phyloP scores from a whole-genome alignment of 2,888 invertebrate species.

The Priocnemis perturbator region DNA sequence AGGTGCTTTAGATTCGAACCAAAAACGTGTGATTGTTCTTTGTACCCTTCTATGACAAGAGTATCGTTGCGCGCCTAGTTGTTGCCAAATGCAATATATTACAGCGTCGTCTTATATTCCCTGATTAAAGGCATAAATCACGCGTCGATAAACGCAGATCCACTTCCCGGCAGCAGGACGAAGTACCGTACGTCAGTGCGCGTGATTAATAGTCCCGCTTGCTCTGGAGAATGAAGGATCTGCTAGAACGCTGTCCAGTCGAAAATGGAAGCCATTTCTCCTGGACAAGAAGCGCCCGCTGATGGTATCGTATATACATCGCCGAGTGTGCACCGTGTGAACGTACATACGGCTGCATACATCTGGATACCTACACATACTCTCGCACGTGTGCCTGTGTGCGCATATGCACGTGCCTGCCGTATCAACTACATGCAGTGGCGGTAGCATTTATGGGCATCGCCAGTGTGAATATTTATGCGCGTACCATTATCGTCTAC shows the following conservation, averaged over 20 bases:
- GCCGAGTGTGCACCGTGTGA: constrained; percentile 5
- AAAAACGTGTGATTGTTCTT: too few relatives aligned
- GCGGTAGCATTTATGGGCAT: constrained; percentile 73
- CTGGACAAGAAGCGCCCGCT: too few relatives aligned
- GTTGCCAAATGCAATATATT: constrained; percentile 18
- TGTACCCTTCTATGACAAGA: too few relatives aligned
- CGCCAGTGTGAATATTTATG: constrained; percentile 73
- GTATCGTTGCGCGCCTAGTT: too few relatives aligned
- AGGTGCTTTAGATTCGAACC: too few relatives aligned
- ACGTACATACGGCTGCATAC: background rate
- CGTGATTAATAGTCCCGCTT: constrained; percentile 24
- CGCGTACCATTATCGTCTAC: constrained; percentile 71
- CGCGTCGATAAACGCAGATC: constrained; percentile 15
- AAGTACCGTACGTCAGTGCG: constrained; percentile 8
- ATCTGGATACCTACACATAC: background rate
- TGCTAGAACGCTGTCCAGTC: constrained; percentile 2
- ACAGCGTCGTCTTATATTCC: background rate
- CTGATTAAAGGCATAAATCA: constrained; percentile 35
- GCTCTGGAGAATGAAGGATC: constrained; percentile 27
- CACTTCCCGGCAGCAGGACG: constrained; percentile 23
- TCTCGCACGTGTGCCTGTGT: background rate
- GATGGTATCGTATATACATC: background rate
- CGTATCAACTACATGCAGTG: constrained; percentile 47
- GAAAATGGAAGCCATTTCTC: constrained; percentile 18
- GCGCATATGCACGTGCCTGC: constrained; percentile 14